A percentile compares a stretch with the other conserved stretches of the same genome.
phyloP scores from a whole-genome alignment of 2,113 vertebrate genomes.

The Indicator maculatus region DNA sequence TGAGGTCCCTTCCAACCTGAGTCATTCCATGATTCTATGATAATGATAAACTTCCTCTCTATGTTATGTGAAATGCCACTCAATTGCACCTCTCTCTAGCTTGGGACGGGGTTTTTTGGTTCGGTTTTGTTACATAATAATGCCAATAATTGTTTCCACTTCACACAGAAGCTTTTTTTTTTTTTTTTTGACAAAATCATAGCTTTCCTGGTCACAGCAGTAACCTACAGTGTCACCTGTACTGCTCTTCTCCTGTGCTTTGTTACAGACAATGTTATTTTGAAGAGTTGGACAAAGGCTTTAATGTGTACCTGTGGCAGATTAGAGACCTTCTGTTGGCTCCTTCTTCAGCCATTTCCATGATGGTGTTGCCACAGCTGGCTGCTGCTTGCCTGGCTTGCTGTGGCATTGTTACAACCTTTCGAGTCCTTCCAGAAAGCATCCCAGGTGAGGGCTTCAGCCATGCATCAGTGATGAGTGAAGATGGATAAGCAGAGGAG shows the following conservation, averaged over 20 bases:
- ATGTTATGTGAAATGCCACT: background rate
- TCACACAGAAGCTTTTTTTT: conserved; percentile 3
- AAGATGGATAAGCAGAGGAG: accelerated
- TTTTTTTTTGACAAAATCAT: background rate
- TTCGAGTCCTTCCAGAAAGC: background rate
- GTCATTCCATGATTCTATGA: no score
- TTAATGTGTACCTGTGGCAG: background rate
- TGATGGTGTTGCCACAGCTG: background rate
- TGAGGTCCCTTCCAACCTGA: no score
- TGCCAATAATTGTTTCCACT: background rate
- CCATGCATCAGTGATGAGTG: background rate
- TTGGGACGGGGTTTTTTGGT: background rate
- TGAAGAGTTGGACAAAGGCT: background rate
- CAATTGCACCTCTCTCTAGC: background rate
- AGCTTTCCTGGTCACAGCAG: background rate
- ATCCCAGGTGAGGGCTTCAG: background rate
- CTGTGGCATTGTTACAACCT: accelerated
- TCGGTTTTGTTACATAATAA: background rate
- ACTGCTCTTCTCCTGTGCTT: background rate
- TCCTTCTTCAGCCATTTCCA: background rate
- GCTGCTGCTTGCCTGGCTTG: background rate
- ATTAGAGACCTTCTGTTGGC: background rate
- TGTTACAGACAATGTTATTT: background rate
- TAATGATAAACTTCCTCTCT: conserved; percentile 9
- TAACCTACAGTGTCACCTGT: background rate